Evolutionary conservation across 2,888 invertebrate species (phyloP), one percentile per base, ranked within the genome.

Genomic region (Caenorhabditis wallacei): DNA sequence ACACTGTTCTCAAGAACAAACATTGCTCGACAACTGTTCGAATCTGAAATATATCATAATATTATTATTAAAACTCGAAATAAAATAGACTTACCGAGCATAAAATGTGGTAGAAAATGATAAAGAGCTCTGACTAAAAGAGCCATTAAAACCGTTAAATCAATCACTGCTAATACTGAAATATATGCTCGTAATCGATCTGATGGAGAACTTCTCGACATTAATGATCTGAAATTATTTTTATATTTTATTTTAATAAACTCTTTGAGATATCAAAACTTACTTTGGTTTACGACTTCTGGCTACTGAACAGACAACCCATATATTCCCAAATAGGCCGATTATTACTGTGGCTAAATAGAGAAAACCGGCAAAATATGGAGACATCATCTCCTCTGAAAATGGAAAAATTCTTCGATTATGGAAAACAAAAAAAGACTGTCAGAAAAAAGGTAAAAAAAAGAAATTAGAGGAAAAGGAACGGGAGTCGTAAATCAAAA

Each of bases 251-350:
- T 26, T 22, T 40, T 48, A 18, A n/a, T n/a, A 20, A 22, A n/a
- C 0, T 4, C 46, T 3, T 48, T 48, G 7, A 18, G 18, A 18
- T 43, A 8, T 2, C 18, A 3, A 61, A 46, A 13, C 76, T 82
- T 53, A 83, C 69, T 87, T 74, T 46, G 89, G 89, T 37, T 87
- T 84, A 24, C 90, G 76, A 78, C 88, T 89, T 59, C 90, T 87
- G 22, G 91, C 83, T 51, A 91, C 89, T 22, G 91, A 91, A 54
- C 87, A 86, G 35, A 91, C 86, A 30, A 91, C 91, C 91, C 91
- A 91, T 26, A 82, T 84, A 80, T 91, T 91, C 11, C 91, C 91
- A 20, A 89, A 81, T 18, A 91, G 71, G 18, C 91, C 91, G 37
- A 88, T 68, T 40, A 86, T 22, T 2, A 91, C 81, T 35, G 90